Evolutionary conservation across 1,140 invertebrate species (phyloP), one percentile per base, ranked within the genome.

Genomic region (Conus betulinus): DNA sequence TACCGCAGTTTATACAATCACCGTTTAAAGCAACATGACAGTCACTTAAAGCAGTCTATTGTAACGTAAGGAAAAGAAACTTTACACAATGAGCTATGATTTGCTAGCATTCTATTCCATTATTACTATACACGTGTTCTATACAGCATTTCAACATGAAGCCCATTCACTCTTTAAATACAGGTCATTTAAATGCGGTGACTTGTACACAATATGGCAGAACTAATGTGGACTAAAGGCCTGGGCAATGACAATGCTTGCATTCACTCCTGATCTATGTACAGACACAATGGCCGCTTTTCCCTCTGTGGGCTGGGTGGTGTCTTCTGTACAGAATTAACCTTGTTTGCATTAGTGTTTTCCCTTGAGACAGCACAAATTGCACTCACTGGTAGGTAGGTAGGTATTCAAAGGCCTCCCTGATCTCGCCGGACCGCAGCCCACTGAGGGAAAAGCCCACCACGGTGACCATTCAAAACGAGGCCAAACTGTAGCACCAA

Each of bases 401-500:
- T 10, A 15, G 23, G 51, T 10, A 5, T 17, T 8, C 53, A 71
- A 13, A 71, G 17, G 39, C 79, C 82, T 67, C 55, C 53, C 57
- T 51, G 53, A 55, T 17, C 23, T 84, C 25, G 17, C 53, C 53
- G 5, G 55, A 84, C 5, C 82, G 67, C 57, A 84, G 20, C 53
- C n/a, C 82, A 84, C 82, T 39, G 55, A 63, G 53, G 55, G 20
- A 84, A 84, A 83, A 15, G n/a, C 52, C 57, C 53, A 23, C 55
- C 55, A 71, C 20, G 23, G 23, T n/a, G 17, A 71, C 67, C 23
- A 60, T 63, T 25, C 53, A 6, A 63, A 27, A 27, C 27, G 23
- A 84, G 82, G 82, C 82, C 82, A 71, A 71, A 13, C 76, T 78
- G 74, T 87, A 87, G 85, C 85, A 87, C 85, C 85, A 87, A 55